Base-by-base conservation (phyloP, 2,888 invertebrate genomes). In the Tetramorium bicarinatum region DNA sequence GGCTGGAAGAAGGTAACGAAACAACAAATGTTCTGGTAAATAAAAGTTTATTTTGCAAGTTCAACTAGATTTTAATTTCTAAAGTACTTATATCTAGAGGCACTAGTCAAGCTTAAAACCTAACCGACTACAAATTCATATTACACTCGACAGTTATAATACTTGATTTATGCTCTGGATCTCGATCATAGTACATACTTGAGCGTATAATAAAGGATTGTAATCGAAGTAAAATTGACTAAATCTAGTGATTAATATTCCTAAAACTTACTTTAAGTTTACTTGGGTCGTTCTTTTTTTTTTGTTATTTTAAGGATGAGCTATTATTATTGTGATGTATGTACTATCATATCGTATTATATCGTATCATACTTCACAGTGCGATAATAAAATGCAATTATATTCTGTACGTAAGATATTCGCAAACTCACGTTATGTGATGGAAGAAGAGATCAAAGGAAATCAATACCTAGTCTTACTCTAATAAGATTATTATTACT, bases 71-170 rank as follows among this genome's bases (percentile, higher is more conserved):
- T 90, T 90, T 89, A 90, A 89, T 93, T 91, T 89, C 88, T 89
- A 84, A 87, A 91, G 84, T 92, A 91, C 88, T 92, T 92, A 93
- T 90, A 90, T 89, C 93, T 94, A 94, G 93, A 93, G 93, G 93
- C 93, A 93, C 93, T 93, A 93, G 93, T 92, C 90, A 93, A 94
- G 93, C 93, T 93, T 93, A 93, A 91, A 91, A 85, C 88, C 89
- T 93, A 92, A 89, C 88, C 62, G 91, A 87, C 92, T 92, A 92
- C 89, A 84, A 87, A 81, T 89, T 88, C 86, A 82, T 87, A 67
- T 87, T 84, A 89, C 76, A 76, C 87, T 87, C 91, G 91, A 91
- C 87, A 86, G 86, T 89, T 81, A 64, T 64, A 79, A 84, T 85
- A 85, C 74, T 86, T 83, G 82, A 83, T 85, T 77, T 84, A 84